Evolutionary conservation across 2,113 vertebrate species (phyloP), one percentile per base, ranked within the genome.

Genomic region (Argyrosomus japonicus): DNA sequence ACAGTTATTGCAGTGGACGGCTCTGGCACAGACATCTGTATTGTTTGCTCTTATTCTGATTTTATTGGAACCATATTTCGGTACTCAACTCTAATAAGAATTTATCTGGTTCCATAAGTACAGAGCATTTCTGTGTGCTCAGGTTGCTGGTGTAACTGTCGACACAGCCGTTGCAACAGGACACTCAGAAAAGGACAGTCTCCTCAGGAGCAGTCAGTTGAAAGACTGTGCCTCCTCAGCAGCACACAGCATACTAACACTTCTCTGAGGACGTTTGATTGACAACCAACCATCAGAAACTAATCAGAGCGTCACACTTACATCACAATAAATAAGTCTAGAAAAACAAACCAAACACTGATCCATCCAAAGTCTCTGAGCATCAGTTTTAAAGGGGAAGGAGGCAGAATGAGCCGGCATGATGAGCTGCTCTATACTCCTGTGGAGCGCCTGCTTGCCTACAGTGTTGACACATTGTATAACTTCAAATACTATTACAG

Each of bases 401-500:
- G 3, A 43, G 3, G 17, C 27, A 65, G 29, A 78, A 60, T 21
- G 43, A 54, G 60, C 14, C 19, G 27, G 14, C 73, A 56, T 57
- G 36, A 18, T 23, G 50, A 58, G 25, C 43, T 67, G 51, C 62
- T 74, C 7, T 64, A 50, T 32, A 48, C 56, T 68, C 21, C 53
- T 60, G 53, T 23, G 56, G 58, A 73, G 27, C 57, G 25, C 36
- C 32, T 62, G 72, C 56, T 69, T 54, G 64, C 50, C 50, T 64
- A 43, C 50, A 56, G 21, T 77, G 58, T 56, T 50, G 40, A 43
- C 64, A 82, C 68, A 70, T 71, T 74, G 79, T 58, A 53, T 50
- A 51, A 40, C 40, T 58, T 74, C 21, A 40, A 23, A 68, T 51
- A 51, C 6, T 43, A 74, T 81, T 74, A 68, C 61, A 48, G 75